Conservation (phyloP, 2,888 invertebrate species). For the Hyppa rectilinea region DNA sequence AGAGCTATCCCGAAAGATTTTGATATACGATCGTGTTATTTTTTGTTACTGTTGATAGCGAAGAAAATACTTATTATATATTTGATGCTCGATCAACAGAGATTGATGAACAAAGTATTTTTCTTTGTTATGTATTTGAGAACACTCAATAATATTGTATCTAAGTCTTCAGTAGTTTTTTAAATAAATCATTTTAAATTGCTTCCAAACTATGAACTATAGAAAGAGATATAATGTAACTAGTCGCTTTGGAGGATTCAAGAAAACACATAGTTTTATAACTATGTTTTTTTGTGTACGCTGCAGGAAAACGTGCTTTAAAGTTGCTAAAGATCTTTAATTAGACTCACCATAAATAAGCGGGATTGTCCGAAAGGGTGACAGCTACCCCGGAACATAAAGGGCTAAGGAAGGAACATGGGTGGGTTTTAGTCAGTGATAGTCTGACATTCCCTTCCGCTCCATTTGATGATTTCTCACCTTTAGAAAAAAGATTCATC, state of each 20-base stretch:
- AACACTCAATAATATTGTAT: neutral
- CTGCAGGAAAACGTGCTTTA: neutral
- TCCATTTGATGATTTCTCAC: too few relatives aligned
- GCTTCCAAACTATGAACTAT: neutral
- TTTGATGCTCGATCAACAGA: slow-evolving; percentile 12
- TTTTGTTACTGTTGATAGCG: slow-evolving; percentile 28
- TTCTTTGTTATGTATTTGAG: slow-evolving; percentile 6
- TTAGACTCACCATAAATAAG: neutral
- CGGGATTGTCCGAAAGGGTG: too few relatives aligned
- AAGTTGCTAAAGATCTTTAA: neutral
- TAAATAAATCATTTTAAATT: slow-evolving; percentile 3
- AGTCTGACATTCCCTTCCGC: too few relatives aligned
- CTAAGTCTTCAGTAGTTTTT: neutral
- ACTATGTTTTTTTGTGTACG: neutral
- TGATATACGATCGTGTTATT: slow-evolving; percentile 52
- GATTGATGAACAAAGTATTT: neutral
- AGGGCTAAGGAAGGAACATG: too few relatives aligned
- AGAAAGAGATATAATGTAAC: neutral
- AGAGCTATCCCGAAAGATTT: slow-evolving; percentile 41
- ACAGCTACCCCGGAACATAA: too few relatives aligned
- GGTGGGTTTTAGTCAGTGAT: too few relatives aligned
- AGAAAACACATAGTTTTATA: too few relatives aligned
- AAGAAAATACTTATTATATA: slow-evolving; percentile 9
- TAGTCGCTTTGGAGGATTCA: neutral
- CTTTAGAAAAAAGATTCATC: too few relatives aligned